Percentiles rank a stretch among this genome's conserved stretches.
These are phyloP conservation scores for Erebia ligea DNA, from an alignment of 2,888 invertebrate species.

Conservation along the genomic window DNA sequence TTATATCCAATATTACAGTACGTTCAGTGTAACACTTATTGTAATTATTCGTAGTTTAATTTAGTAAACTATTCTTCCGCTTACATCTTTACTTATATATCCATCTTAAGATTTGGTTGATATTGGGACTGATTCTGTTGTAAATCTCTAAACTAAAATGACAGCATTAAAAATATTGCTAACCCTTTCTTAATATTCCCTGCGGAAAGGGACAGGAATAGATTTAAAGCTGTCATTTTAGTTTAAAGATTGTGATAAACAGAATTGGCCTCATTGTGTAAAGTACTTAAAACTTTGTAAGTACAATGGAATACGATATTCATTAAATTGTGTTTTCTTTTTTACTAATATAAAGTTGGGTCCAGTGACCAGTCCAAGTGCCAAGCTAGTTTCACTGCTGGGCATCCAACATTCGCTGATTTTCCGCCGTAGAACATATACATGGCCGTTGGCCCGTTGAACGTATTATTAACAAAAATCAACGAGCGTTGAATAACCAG, in stretches of 20 bases:
- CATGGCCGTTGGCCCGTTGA: neutral
- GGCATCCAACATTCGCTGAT: neutral
- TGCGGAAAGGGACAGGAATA: too few relatives aligned
- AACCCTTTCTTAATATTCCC: too few relatives aligned
- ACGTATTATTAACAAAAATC: neutral
- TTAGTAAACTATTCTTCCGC: constrained; percentile 28
- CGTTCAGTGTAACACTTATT: constrained; percentile 1
- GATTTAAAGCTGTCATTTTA: too few relatives aligned
- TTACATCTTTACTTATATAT: neutral
- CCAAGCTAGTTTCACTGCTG: neutral
- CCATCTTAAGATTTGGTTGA: neutral
- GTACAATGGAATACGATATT: neutral
- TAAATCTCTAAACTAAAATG: too few relatives aligned
- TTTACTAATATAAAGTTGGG: neutral
- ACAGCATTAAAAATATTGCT: too few relatives aligned
- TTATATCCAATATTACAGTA: neutral
- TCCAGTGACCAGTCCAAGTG: neutral
- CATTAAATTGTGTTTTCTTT: neutral
- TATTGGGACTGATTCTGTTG: too few relatives aligned
- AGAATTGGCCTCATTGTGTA: too few relatives aligned
- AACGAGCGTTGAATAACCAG: neutral
- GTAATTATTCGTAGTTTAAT: constrained; percentile 30
- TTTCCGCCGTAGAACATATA: neutral
- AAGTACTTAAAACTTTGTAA: constrained; percentile 28
- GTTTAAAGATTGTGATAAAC: too few relatives aligned